Conservation (phyloP, 2,888 invertebrate genomes). For the Archaeoteleia sp. region DNA sequence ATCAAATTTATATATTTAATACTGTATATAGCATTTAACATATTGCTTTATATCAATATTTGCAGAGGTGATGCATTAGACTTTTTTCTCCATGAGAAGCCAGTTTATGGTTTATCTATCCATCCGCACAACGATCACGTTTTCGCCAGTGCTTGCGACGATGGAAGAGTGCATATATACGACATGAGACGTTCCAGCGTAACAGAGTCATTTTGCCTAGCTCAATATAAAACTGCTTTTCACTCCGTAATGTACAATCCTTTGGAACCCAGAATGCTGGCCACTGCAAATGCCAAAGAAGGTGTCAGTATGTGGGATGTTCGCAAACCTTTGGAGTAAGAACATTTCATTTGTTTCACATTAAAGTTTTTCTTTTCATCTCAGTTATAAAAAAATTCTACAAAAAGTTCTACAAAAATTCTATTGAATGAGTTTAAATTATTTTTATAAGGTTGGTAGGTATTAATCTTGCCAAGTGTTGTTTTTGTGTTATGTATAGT, state of each 20-base stretch:
- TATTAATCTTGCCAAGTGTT: too few relatives aligned
- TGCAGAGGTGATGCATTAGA: slow-evolving; percentile 80
- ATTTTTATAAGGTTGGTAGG: too few relatives aligned
- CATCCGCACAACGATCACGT: slow-evolving; percentile 90
- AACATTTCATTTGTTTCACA: too few relatives aligned
- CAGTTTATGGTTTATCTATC: slow-evolving; percentile 92
- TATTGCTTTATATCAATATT: slow-evolving; percentile 5
- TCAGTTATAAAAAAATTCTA: too few relatives aligned
- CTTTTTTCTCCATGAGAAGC: slow-evolving; percentile 89
- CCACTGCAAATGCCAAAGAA: slow-evolving; percentile 92
- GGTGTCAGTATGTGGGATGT: slow-evolving; percentile 94
- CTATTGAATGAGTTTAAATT: too few relatives aligned
- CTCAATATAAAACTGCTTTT: slow-evolving; percentile 86
- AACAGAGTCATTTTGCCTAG: slow-evolving; percentile 80
- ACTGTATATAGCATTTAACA: background rate
- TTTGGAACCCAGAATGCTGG: slow-evolving; percentile 84
- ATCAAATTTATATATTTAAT: background rate
- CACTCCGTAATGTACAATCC: slow-evolving; percentile 98
- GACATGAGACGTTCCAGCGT: slow-evolving; percentile 81
- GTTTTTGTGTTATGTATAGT: too few relatives aligned
- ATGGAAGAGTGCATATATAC: slow-evolving; percentile 90
- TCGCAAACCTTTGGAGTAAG: slow-evolving; percentile 87
- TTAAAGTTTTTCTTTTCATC: too few relatives aligned
- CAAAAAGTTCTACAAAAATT: too few relatives aligned
- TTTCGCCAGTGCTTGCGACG: slow-evolving; percentile 93